A percentile compares a stretch with the other conserved stretches of the same genome.
Conservation (phyloP, 2,888 invertebrate genomes). For the Theretra japonica region DNA sequence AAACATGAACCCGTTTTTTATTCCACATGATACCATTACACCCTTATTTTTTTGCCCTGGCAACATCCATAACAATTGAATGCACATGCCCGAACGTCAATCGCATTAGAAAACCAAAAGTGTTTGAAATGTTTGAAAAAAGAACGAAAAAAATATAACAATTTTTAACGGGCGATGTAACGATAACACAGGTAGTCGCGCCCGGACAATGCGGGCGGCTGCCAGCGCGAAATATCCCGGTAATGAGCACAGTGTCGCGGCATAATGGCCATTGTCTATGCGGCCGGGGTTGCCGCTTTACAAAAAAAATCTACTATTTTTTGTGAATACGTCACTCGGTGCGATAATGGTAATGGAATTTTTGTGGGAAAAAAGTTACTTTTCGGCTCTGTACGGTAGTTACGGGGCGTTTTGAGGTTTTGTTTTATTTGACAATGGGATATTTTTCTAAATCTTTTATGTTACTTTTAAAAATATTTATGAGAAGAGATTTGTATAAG, state of each 20-base stretch:
- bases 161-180: conserved; percentile 31
- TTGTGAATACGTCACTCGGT: conserved; percentile 40
- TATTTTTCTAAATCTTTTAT: neutral
- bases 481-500: too few species aligned
- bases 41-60: conserved; percentile 19
- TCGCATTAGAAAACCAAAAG: conserved; percentile 28
- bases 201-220: conserved; percentile 64
- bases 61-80: conserved; percentile 27
- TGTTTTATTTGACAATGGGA: neutral
- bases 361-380: conserved; percentile 37
- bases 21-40: conserved; percentile 25
- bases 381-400: conserved; percentile 27
- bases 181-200: conserved; percentile 74
- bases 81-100: conserved; percentile 28
- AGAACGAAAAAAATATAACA: conserved; percentile 28
- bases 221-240: conserved; percentile 70
- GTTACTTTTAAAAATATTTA: too few species aligned
- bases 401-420: conserved; percentile 13
- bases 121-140: conserved; percentile 25
- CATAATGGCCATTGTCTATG: conserved; percentile 79
- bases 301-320: conserved; percentile 52
- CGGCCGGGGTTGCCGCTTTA: conserved; percentile 60
- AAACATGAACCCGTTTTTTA: conserved; percentile 15
- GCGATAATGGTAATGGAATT: conserved; percentile 48
- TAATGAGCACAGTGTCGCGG: conserved; percentile 79